A percentile compares a stretch with the other conserved stretches of the same genome.
Conservation (phyloP, 1,140 invertebrate genomes). For the Idris sp. region DNA sequence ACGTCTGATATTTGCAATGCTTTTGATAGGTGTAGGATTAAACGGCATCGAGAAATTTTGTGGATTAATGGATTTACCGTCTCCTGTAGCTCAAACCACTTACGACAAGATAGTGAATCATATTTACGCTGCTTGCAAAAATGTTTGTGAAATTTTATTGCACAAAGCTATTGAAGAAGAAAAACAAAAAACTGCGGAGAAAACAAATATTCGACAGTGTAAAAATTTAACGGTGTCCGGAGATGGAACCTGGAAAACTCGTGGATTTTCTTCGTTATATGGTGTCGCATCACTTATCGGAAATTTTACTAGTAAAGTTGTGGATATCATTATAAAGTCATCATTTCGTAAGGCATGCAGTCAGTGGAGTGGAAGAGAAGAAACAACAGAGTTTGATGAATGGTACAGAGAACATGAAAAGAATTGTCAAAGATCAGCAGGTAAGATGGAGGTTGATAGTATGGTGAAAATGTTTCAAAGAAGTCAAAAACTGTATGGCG, state of each 20-base stretch:
- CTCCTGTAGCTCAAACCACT: too few species aligned
- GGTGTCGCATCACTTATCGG: neutral
- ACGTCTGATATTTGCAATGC: too few species aligned
- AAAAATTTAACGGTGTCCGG: too few species aligned
- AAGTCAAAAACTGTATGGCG: neutral
- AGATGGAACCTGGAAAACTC: neutral
- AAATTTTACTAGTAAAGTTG: constrained; percentile 4
- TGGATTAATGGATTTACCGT: too few species aligned
- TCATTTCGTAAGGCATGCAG: neutral
- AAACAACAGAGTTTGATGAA: neutral
- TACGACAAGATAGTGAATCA: too few species aligned
- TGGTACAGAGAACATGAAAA: neutral
- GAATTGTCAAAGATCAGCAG: constrained; percentile 1
- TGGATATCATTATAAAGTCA: constrained; percentile 2
- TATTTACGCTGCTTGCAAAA: too few species aligned
- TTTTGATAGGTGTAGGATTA: too few species aligned
- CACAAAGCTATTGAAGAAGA: too few species aligned
- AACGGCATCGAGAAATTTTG: too few species aligned
- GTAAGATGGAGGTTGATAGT: constrained; percentile 5
- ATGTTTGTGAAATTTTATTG: too few species aligned
- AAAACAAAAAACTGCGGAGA: too few species aligned
- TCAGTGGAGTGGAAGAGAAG: neutral
- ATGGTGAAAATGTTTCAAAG: constrained; percentile 3
- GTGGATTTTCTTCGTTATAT: constrained; percentile 3
- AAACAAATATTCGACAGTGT: too few species aligned